Conservation (phyloP, 1,140 invertebrate genomes). For the Leucophenga varia region DNA sequence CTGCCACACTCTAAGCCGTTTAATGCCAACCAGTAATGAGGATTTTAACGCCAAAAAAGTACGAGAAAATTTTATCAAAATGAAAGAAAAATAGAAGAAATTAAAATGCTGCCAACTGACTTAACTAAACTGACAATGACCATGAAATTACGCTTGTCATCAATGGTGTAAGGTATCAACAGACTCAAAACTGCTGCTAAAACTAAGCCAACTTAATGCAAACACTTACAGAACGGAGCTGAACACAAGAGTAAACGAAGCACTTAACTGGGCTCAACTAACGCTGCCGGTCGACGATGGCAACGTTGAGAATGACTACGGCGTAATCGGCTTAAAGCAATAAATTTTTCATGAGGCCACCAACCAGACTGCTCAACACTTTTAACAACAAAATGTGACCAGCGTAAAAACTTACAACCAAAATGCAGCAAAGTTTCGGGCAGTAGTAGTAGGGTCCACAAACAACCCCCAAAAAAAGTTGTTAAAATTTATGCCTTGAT, state of each 20-base stretch:
- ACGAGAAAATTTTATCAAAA: too few relatives aligned
- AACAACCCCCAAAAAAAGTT: too few relatives aligned
- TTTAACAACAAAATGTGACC: constrained; percentile 41
- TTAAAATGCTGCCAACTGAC: too few relatives aligned
- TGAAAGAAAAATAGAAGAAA: too few relatives aligned
- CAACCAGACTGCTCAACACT: constrained; percentile 16
- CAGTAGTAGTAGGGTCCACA: too few relatives aligned
- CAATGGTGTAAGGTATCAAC: constrained; percentile 4
- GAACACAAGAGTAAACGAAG: too few relatives aligned
- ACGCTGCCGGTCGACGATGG: not conserved
- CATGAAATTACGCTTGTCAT: too few relatives aligned
- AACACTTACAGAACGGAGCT: constrained; percentile 45
- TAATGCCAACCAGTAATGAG: too few relatives aligned
- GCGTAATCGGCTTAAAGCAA: constrained; percentile 48
- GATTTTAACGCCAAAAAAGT: too few relatives aligned
- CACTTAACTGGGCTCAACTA: too few relatives aligned
- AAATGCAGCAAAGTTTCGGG: constrained; percentile 11
- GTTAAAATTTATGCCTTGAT: not conserved
- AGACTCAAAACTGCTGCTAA: constrained; percentile 40
- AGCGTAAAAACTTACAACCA: constrained; percentile 42
- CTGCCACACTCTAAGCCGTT: too few relatives aligned
- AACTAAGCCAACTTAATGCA: constrained; percentile 52
- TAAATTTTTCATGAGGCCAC: constrained; percentile 42
- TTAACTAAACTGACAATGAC: too few relatives aligned
- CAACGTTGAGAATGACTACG: constrained; percentile 8